phyloP scores from a whole-genome alignment of 2,888 invertebrate genomes.

The Philopedon plagiatum region DNA sequence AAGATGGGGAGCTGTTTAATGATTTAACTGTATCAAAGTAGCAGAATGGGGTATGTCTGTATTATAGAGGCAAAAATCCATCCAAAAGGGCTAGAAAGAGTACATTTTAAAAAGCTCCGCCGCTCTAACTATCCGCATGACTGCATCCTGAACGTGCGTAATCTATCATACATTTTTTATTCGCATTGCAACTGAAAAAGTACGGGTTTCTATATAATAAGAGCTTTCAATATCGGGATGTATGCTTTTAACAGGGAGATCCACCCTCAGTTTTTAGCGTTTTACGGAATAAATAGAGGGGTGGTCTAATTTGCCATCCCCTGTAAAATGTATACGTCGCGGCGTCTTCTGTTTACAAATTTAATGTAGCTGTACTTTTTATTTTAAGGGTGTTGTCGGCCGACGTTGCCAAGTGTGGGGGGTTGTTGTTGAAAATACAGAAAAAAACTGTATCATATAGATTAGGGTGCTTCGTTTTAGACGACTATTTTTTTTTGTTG shows the following conservation, averaged over 20 bases:
- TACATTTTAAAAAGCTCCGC: background rate
- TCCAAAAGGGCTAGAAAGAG: background rate
- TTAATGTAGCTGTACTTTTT: constrained; percentile 7
- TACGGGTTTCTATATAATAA: constrained; percentile 39
- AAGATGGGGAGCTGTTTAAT: no score
- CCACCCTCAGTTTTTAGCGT: constrained; percentile 30
- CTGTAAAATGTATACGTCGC: constrained; percentile 11
- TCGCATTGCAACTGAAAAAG: constrained; percentile 30
- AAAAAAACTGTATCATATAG: no score
- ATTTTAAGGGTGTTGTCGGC: background rate
- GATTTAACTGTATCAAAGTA: no score
- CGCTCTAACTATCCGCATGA: constrained; percentile 29
- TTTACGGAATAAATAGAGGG: constrained; percentile 36
- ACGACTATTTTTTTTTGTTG: no score
- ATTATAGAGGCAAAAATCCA: no score
- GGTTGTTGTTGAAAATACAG: background rate
- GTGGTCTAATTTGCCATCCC: constrained; percentile 12
- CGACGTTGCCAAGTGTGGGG: background rate
- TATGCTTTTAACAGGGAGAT: constrained; percentile 17
- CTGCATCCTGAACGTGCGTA: constrained; percentile 21
- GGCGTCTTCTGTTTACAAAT: constrained; percentile 8
- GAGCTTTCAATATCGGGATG: constrained; percentile 13
- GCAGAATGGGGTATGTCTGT: no score
- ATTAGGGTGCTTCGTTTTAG: no score
- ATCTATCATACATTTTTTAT: constrained; percentile 39